Evolutionary conservation across 1,140 invertebrate species (phyloP).

Genomic region (Frieseomelitta varia): DNA sequence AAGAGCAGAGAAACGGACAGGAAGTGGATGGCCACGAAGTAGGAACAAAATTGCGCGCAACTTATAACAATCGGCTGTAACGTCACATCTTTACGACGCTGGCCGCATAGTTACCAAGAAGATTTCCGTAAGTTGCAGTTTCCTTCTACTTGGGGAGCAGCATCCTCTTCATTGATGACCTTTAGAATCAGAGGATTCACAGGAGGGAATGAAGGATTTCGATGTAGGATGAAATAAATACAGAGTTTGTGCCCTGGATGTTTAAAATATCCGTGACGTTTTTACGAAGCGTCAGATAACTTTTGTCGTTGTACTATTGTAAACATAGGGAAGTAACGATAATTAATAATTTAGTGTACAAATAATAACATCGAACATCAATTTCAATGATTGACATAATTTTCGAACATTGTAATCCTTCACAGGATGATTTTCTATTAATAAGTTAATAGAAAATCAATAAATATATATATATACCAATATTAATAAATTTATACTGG

Average conservation of each 20-base stretch:
- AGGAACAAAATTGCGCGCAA: constrained; percentile 23
- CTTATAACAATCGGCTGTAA: constrained; percentile 41
- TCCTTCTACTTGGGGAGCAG: neutral
- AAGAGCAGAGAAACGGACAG: neutral
- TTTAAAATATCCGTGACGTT: neutral
- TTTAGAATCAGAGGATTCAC: neutral
- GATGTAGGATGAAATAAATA: neutral
- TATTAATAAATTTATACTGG: too few species aligned
- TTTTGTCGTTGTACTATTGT: too few species aligned
- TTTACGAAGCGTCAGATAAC: too few species aligned
- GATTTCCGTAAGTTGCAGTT: constrained; percentile 21
- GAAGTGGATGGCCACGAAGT: neutral
- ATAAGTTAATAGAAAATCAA: too few species aligned
- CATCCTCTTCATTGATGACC: neutral
- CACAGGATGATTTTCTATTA: too few species aligned
- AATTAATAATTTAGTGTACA: too few species aligned
- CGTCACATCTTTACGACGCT: constrained; percentile 14
- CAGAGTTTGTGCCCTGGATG: neutral
- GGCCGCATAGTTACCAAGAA: neutral
- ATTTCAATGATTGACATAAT: too few species aligned
- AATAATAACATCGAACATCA: too few species aligned
- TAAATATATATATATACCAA: too few species aligned
- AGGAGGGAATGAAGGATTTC: too few species aligned
- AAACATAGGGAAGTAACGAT: too few species aligned
- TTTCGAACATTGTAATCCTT: too few species aligned